A percentile compares a stretch with the other conserved stretches of the same genome.
Conservation (phyloP, 2,797 vertebrate species). For the Sarcoramphus papa region DNA sequence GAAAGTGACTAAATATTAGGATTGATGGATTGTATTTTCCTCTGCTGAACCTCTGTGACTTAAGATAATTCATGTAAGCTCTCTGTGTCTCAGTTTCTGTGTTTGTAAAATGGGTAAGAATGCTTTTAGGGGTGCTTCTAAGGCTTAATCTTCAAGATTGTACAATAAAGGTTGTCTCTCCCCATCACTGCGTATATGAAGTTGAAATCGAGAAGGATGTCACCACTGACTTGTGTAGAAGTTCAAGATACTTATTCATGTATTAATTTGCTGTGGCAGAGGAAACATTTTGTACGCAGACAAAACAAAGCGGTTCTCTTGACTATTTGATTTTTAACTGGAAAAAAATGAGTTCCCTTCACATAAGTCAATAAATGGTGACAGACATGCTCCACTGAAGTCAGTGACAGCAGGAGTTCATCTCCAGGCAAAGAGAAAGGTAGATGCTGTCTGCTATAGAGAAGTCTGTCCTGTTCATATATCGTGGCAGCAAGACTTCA, state of each 20-base stretch:
- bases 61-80: neutral
- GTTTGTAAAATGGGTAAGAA: neutral
- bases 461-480: neutral
- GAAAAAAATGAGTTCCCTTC: neutral
- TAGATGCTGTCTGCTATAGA: neutral
- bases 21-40: neutral
- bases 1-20: neutral
- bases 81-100: neutral
- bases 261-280: neutral
- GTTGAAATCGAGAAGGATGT: neutral
- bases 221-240: neutral
- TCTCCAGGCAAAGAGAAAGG: neutral
- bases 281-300: neutral
- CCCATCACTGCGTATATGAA: neutral
- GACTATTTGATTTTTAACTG: neutral
- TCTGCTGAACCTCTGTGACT: neutral
- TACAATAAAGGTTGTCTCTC: neutral
- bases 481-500: neutral
- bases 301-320: neutral
- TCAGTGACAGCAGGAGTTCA: neutral
- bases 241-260: neutral
- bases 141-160: neutral
- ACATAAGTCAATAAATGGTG: neutral
- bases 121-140: neutral
- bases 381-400: neutral